Evolutionary conservation across 2,797 vertebrate species (phyloP), one percentile per base, ranked within the genome.

Genomic region (Schizothorax lantsangensis): DNA sequence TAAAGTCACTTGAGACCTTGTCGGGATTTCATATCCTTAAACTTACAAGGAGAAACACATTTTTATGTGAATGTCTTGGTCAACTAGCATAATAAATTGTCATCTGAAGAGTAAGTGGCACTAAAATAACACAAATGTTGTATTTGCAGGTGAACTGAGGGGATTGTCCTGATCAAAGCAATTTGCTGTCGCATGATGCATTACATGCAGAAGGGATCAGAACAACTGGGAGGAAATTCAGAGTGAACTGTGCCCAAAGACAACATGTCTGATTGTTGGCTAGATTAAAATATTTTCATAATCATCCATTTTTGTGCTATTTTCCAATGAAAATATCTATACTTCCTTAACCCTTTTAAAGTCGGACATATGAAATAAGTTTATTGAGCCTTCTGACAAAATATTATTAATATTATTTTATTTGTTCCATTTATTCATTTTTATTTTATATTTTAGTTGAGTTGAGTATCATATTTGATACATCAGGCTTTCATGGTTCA

Each of bases 1-100:
- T 59, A 69, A 64, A 74, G 19, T 45, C 45, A 4, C 30, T 47
- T 69, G 26, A 68, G 43, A 68, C 62, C 79, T 81, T 81, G 30
- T 21, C 0, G 6, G n/a, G 9, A 47, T 49, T 68, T 36, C 2
- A 47, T 81, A 47, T 21, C 15, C 54, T 59, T 57, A 40, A 79
- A 59, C 21, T 5, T 78, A 14, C 74, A n/a, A n/a, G 33, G 21
- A 57, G 33, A 57, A 78, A 40, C 23, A 19, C 8, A 8, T 43
- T 62, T 78, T 54, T 66, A 66, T 38, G 40, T 40, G 30, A 73
- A 33, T 33, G 21, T 40, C 1, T 57, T 45, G 5, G 8, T 83
- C 6, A 73, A 45, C 47, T 57, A 14, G 19, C n/a, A 45, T 43
- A 73, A 15, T 38, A 74, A 57, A 72, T 54, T 15, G 10, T 30